These are phyloP conservation scores for Manis crassicaudata DNA, from an alignment of 2,797 vertebrate genomes.

Conservation along the genomic window DNA sequence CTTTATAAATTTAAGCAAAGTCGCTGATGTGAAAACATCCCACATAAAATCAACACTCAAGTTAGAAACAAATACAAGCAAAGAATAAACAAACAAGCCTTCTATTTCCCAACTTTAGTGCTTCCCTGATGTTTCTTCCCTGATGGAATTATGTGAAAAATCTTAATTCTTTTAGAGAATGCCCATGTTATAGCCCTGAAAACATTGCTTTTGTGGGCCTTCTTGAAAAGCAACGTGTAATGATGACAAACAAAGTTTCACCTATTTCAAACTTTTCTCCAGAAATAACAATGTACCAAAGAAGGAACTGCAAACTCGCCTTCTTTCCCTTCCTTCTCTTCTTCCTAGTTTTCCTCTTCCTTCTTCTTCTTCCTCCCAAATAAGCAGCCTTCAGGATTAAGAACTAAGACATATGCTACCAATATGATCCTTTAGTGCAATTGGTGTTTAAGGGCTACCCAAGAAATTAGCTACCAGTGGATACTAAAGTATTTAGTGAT, in stretches of 20 bases:
- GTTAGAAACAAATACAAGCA: slow-evolving; percentile 38
- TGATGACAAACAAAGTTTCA: not conserved
- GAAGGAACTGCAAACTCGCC: not conserved
- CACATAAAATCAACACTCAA: slow-evolving; percentile 2
- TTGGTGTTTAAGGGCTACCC: not conserved
- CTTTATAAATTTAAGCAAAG: slow-evolving; percentile 10
- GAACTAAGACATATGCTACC: not conserved
- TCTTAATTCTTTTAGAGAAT: not conserved
- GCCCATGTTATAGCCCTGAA: not conserved
- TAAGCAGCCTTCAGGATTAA: not conserved
- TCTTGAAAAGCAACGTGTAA: not conserved
- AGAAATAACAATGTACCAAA: not conserved
- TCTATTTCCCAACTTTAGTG: slow-evolving; percentile 5
- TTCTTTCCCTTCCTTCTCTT: not conserved
- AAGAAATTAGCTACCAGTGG: not conserved
- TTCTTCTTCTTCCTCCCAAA: not conserved
- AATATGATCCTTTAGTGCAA: not conserved
- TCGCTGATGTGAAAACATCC: not conserved
- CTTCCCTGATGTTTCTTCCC: not conserved
- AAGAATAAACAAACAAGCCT: not conserved
- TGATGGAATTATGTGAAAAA: not conserved
- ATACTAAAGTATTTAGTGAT: no score
- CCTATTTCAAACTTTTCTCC: not conserved
- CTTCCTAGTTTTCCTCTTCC: not conserved
- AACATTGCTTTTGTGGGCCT: not conserved